Evolutionary conservation across 2,113 vertebrate species (phyloP).

Genomic region (Silurus meridionalis): DNA sequence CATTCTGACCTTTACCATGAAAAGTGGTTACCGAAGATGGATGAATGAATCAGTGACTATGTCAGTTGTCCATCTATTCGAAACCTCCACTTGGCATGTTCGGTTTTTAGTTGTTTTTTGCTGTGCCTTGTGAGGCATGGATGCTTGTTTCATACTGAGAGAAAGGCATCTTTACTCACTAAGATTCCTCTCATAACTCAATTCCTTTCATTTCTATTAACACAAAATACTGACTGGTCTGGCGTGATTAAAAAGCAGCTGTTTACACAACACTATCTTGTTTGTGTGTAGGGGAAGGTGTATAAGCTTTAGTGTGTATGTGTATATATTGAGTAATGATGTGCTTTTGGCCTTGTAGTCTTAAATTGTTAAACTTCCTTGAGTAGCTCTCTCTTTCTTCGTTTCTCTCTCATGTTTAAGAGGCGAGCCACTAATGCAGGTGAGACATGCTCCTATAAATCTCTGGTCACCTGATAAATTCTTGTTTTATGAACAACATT

Average conservation of each 20-base stretch:
- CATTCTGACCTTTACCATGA: background rate
- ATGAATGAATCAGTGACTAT: background rate
- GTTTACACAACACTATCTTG: background rate
- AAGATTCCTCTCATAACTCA: slow-evolving; percentile 48
- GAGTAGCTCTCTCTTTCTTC: slow-evolving; percentile 32
- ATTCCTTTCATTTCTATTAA: slow-evolving; percentile 45
- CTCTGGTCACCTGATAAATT: slow-evolving; percentile 57
- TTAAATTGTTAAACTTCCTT: background rate
- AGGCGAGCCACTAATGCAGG: slow-evolving; percentile 47
- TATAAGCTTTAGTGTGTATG: slow-evolving; percentile 1
- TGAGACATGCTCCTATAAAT: slow-evolving; percentile 50
- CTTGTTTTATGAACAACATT: slow-evolving; percentile 48
- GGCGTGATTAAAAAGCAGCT: slow-evolving; percentile 14
- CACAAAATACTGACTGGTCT: slow-evolving; percentile 30
- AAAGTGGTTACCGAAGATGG: background rate
- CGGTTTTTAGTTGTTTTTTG: background rate
- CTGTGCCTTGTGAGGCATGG: slow-evolving; percentile 30
- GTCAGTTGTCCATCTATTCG: background rate
- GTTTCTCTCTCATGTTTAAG: slow-evolving; percentile 23
- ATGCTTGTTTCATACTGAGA: slow-evolving; percentile 8
- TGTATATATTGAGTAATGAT: background rate
- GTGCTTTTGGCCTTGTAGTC: background rate
- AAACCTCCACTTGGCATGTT: background rate
- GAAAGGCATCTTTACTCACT: slow-evolving; percentile 27
- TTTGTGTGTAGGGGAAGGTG: background rate